A percentile compares a stretch with the other conserved stretches of the same genome.
Evolutionary conservation across 2,888 invertebrate genomes (phyloP).

Genomic region (Harpalus rufipes): DNA sequence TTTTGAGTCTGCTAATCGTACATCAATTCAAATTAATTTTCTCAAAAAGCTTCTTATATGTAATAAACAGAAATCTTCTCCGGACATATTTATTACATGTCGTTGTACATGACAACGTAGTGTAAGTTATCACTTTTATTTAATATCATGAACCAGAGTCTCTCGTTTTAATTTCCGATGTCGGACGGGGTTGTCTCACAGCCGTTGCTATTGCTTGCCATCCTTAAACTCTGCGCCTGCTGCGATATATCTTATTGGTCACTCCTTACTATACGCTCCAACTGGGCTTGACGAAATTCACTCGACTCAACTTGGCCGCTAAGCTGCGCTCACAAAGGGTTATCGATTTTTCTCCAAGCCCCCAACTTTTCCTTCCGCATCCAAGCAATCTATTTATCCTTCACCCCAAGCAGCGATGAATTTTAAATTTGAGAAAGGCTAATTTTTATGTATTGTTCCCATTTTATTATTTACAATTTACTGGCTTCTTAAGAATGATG

Average conservation of each 20-base stretch:
- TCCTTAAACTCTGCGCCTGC: constrained; percentile 2
- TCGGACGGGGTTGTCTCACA: no score
- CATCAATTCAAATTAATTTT: no score
- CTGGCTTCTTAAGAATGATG: not conserved
- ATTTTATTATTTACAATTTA: constrained; percentile 37
- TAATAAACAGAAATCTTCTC: no score
- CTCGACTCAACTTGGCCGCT: constrained; percentile 15
- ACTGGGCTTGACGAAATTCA: constrained; percentile 55
- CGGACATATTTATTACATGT: no score
- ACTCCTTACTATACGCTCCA: constrained; percentile 25
- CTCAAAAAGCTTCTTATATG: no score
- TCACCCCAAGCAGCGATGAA: constrained; percentile 21
- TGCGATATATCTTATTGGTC: constrained; percentile 63
- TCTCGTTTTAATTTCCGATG: no score
- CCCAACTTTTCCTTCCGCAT: constrained; percentile 46
- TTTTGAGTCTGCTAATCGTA: no score
- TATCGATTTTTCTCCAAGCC: constrained; percentile 52
- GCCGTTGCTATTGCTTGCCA: no score
- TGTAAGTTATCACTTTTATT: no score
- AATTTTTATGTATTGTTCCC: constrained; percentile 40
- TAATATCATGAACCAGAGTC: no score
- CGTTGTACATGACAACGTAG: no score
- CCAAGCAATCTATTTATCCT: constrained; percentile 47
- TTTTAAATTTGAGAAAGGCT: constrained; percentile 32
- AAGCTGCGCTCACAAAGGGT: constrained; percentile 26